These are phyloP conservation scores for Pseudorhiza aurosa DNA, from an alignment of 30 jellyfish, hydroid and myxozoan genomes.

Conservation along the genomic window DNA sequence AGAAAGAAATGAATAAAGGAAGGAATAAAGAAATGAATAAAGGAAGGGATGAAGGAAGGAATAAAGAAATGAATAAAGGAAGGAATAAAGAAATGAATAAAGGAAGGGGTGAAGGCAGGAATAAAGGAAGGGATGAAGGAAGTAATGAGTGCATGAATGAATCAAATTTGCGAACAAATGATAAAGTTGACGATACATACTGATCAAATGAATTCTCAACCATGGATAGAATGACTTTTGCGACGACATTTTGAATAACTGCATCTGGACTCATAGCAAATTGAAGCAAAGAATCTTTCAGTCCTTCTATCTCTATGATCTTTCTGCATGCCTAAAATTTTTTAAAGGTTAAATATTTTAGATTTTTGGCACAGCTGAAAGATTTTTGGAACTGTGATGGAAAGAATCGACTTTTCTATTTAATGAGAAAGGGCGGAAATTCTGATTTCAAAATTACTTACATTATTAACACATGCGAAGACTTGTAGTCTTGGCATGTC, in stretches of 20 bases:
- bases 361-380: too few species aligned
- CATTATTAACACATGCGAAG: too few species aligned
- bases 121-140: not conserved
- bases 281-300: slow-evolving; percentile 88
- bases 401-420: too few species aligned
- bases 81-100: not conserved
- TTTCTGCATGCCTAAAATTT: slow-evolving; percentile 88
- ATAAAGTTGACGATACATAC: too few species aligned
- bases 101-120: not conserved
- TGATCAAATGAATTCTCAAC: slow-evolving; percentile 78
- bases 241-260: slow-evolving; percentile 90
- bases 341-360: too few species aligned
- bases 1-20: not conserved
- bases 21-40: not conserved
- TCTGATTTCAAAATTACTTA: too few species aligned
- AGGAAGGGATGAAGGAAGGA: not conserved
- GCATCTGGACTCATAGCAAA: slow-evolving; percentile 97
- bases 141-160: not conserved
- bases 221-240: slow-evolving; percentile 81
- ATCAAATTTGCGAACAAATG: not conserved
- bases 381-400: too few species aligned
- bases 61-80: not conserved
- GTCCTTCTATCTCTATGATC: slow-evolving; percentile 71
- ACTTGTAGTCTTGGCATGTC: too few species aligned
- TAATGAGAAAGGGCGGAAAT: too few species aligned